Base-by-base conservation (phyloP, 2,797 vertebrate genomes). In the Scolopax bukidnonensis region DNA sequence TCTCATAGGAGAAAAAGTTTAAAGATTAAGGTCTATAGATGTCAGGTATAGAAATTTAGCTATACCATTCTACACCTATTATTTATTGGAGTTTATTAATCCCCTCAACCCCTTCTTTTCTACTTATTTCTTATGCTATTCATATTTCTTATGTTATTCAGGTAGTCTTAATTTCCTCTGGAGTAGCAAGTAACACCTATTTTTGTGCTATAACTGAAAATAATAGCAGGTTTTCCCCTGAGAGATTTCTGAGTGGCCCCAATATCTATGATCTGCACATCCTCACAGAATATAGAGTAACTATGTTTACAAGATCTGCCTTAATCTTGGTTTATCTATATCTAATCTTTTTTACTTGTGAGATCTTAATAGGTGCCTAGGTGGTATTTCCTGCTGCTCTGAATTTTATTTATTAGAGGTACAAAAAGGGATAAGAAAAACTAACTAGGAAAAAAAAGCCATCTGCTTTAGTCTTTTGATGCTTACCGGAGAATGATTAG, bases 101-200 rank as follows among this genome's bases (percentile, higher is more conserved):
- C 9, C 21, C 40, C 3, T 1, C 2, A 2, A 3, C 1, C 0
- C 3, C 0, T 19, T 43, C 2, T 54, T 47, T 82, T 68, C 14
- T 7, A 1, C 1, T 68, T 64, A 6, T 4, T 28, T 80, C 3
- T 0, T 2, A 3, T 30, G 4, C 6, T 54, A 67, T 36, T 36
- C 36, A 9, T 36, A 36, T 36, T 36, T 36, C 36, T 36, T 36
- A 36, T 36, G 3, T 36, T 76, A 30, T 16, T 67, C 9, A 40
- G 2, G 7, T 11, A 51, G 10, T 9, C 47, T 23, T 8, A 36
- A 47, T 38, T 78, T 40, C 1, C 11, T 86, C 0, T 17, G 4
- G 3, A 38, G 25, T 38, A 47, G 3, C 7, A 8, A 6, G 10
- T 12, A 76, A 1, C 0, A 7, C 3, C 6, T 48, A 9, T 36